Evolutionary conservation across 2,888 invertebrate genomes (phyloP).

Genomic region (Drosophila bunnanda): DNA sequence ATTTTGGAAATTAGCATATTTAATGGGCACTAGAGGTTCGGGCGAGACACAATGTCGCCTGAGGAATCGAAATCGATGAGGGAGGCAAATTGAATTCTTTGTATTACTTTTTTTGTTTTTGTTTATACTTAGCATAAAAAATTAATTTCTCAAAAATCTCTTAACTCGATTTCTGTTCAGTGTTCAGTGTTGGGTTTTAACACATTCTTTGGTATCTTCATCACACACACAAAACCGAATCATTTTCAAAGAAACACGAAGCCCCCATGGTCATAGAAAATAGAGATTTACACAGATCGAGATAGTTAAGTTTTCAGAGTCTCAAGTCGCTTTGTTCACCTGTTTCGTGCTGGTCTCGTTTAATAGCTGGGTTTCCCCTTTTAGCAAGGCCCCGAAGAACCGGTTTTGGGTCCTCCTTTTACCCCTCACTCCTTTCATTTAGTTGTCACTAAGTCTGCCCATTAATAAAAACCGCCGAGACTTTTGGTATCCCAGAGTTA

Average conservation of each 20-base stretch:
- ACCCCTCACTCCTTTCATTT: slow-evolving; percentile 59
- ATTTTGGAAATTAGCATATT: slow-evolving; percentile 71
- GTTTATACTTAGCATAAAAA: slow-evolving; percentile 67
- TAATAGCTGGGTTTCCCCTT: slow-evolving; percentile 55
- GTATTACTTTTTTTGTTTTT: slow-evolving; percentile 10
- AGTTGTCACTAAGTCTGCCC: slow-evolving; percentile 74
- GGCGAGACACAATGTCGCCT: slow-evolving; percentile 77
- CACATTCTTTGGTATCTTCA: slow-evolving; percentile 21
- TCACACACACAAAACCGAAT: slow-evolving; percentile 44
- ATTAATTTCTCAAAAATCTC: slow-evolving; percentile 60
- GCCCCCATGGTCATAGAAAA: neutral
- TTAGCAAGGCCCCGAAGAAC: slow-evolving; percentile 2
- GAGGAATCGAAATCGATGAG: slow-evolving; percentile 17
- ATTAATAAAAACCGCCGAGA: slow-evolving; percentile 58
- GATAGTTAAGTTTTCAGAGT: neutral
- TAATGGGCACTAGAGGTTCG: slow-evolving; percentile 55
- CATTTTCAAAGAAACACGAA: slow-evolving; percentile 56
- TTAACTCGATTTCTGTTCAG: slow-evolving; percentile 8
- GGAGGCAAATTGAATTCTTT: slow-evolving; percentile 18
- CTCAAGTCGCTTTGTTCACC: slow-evolving; percentile 57
- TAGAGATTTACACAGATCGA: neutral
- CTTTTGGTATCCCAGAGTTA: slow-evolving; percentile 37
- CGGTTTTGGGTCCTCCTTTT: neutral
- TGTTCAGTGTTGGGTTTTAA: neutral
- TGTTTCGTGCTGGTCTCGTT: slow-evolving; percentile 63